Evolutionary conservation across 1,140 invertebrate species (phyloP), one percentile per base, ranked within the genome.

Genomic region (Bombus sylvicola): DNA sequence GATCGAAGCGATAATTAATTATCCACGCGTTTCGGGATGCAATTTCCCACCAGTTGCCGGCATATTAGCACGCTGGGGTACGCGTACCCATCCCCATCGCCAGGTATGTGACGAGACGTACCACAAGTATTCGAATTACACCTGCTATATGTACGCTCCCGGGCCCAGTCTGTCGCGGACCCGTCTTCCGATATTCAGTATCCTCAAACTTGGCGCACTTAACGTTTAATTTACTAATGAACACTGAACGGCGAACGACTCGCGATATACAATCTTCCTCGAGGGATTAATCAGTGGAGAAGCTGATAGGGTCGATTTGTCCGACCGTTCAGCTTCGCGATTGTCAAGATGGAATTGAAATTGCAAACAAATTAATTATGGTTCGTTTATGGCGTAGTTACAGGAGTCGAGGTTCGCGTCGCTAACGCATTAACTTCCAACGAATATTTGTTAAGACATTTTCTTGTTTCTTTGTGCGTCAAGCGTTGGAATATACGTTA

Each of bases 211-310:
- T 66, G 72, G 62, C 57, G 47, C 31, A 73, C 72, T 88, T 83
- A 83, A 88, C 84, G 71, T 87, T 92, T 88, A 85, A 92, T 92
- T 92, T 85, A 80, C 89, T 92, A 91, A 92, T 88, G 89, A 92
- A 85, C 69, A 37, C 34, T 22, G 28, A 59, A 59, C 28, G 59
- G 9, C 37, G 73, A 75, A 73, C 69, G 59, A 85, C 57, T 59
- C 81, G 22, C 73, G 22, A 59, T 64, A 18, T 28, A 47, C 39
- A 10, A 69, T 53, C 59, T 62, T 37, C 37, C 72, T 71, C 77
- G 64, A 2, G 78, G 73, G 85, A 82, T 68, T 71, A 84, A 69
- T 66, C 47, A 12, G 34, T n/a, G 25, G 64, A 85, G 79, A 59
- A 81, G 34, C 62, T 22, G 69, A 81, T 81, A 39, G 43, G 34